These are phyloP conservation scores for Anarhynchus alexandrinus DNA, from an alignment of 2,113 vertebrate genomes.

Conservation along the genomic window DNA sequence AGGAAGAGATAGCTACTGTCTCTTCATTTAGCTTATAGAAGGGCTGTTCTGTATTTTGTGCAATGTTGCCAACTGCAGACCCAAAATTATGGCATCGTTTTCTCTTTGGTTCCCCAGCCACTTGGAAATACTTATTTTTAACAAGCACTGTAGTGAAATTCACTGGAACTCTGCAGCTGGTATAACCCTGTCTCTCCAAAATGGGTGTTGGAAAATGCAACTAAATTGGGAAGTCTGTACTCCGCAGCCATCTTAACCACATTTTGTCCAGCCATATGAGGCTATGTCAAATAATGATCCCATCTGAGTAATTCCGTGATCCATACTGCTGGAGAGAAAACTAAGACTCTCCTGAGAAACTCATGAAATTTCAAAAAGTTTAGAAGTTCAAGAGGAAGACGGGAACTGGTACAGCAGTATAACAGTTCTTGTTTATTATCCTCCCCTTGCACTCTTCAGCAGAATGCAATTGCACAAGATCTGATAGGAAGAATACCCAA, in stretches of 20 bases:
- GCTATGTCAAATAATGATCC: not conserved
- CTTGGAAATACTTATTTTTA: not conserved
- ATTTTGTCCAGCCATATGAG: not conserved
- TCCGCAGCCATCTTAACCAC: not conserved
- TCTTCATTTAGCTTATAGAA: not conserved
- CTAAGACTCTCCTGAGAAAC: not conserved
- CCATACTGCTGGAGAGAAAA: not conserved
- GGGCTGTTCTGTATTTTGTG: not conserved
- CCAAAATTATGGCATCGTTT: not conserved
- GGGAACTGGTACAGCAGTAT: fast-evolving
- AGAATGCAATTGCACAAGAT: not conserved
- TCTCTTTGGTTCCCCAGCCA: not conserved
- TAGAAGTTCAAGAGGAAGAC: not conserved
- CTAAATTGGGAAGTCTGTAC: not conserved
- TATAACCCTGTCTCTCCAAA: not conserved
- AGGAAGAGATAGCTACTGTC: not conserved
- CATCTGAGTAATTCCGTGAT: not conserved
- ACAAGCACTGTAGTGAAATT: not conserved
- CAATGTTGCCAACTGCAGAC: not conserved
- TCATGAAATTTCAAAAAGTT: not conserved
- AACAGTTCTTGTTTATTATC: not conserved
- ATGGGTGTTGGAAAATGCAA: not conserved
- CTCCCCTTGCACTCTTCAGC: not conserved
- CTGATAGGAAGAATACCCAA: not conserved
- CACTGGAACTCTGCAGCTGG: not conserved